A percentile compares a stretch with the other conserved stretches of the same genome.
phyloP scores from a whole-genome alignment of 2,113 vertebrate genomes.

The Morphnarchus princeps region DNA sequence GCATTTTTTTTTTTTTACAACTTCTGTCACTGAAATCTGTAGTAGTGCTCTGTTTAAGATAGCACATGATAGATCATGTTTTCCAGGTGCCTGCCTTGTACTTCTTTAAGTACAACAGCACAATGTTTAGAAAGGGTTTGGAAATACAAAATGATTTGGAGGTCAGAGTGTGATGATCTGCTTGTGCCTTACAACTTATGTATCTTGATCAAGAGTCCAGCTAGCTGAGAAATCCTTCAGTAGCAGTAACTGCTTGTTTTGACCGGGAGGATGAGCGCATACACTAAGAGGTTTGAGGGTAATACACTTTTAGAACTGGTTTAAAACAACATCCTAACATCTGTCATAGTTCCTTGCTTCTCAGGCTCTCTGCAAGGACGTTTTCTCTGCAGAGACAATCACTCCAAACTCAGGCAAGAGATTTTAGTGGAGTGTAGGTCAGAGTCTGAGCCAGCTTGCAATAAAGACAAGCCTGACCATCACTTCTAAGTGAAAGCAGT shows the following conservation, averaged over 20 bases:
- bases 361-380: neutral
- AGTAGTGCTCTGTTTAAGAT: neutral
- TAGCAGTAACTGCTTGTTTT: neutral
- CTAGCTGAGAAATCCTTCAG: neutral
- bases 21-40: neutral
- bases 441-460: neutral
- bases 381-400: neutral
- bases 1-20: neutral
- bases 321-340: neutral
- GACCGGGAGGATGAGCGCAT: neutral
- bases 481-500: neutral
- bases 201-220: neutral
- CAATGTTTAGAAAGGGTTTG: neutral
- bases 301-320: neutral
- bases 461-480: neutral
- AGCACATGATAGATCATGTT: neutral
- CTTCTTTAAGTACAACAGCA: neutral
- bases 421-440: neutral
- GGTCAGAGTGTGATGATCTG: neutral
- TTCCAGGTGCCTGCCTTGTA: neutral
- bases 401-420: neutral
- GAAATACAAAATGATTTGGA: neutral
- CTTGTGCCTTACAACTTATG: neutral
- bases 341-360: neutral
- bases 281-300: neutral